Base-by-base conservation (phyloP, 2,113 vertebrate species). In the Casuarius casuarius region DNA sequence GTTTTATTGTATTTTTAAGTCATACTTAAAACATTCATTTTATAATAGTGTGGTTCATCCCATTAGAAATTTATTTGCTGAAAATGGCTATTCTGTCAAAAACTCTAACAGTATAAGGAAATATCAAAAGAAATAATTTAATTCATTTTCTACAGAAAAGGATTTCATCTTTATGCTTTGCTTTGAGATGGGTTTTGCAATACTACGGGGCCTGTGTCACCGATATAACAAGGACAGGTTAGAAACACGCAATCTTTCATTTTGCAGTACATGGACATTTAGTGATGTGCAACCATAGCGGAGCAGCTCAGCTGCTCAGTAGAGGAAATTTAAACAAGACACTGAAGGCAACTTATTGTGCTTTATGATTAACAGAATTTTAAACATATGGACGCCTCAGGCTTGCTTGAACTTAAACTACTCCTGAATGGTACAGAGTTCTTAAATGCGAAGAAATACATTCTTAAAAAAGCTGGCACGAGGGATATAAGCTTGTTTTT, bases 61-160 rank as follows among this genome's bases (percentile, higher is more conserved):
- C 65, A 51, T 74, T 76, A 49, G 61, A 91, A 96, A 94, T 92
- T 54, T 86, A 92, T 95, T 95, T 95, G 63, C 67, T 87, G 70
- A 91, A 92, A 96, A 90, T 84, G 38, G 40, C 44, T 90, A 33
- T 78, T 91, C 52, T 95, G 86, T 91, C 94, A 96, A 92, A 75
- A 97, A 95, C 90, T 91, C 54, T 92, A 74, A 91, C 33, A 62
- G 62, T 80, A 63, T 85, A 95, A 94, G 77, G 46, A 89, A 44
- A 91, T 86, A 96, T 23, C 52, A 91, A 90, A 95, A 95, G 44
- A 76, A 96, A 86, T 61, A 13, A 73, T 89, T 95, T 54, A 86
- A 40, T 94, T 90, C 56, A 48, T 56, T 77, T 88, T 82, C 93
- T 81, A 40, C 42, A 90, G 77, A 44, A 84, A 51, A 94, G 56